Evolutionary conservation across 2,888 invertebrate genomes (phyloP), one percentile per base, ranked within the genome.

Genomic region (Leptopilina drosophilae): DNA sequence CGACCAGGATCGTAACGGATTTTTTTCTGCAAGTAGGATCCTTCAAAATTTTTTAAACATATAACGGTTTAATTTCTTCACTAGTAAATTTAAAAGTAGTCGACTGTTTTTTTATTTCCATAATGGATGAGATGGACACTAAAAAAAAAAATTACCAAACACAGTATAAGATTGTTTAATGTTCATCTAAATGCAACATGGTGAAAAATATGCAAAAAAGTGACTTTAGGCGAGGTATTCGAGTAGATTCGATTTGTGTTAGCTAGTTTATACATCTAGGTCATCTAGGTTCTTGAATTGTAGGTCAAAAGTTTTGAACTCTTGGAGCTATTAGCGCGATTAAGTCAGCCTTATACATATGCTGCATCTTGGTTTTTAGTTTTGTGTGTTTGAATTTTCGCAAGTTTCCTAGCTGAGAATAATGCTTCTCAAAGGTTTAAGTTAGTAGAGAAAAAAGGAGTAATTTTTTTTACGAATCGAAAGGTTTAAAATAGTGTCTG

Each of bases 241-340:
- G 14, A 12, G 11, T 20, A 49, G 20, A 14, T 14, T 14, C 26
- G 3, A 5, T 14, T 33, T 56, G 4, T n/a, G 11, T 14, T 14
- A 42, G 42, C 8, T 33, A 33, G 53, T 26, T 69, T 14, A 20
- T 56, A 56, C 33, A 73, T 73, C 56, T 59, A 73, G 73, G 73
- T 40, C 69, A 69, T 53, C 49, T 69, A 46, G 53, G 49, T 20
- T 53, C n/a, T 33, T 67, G 14, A 15, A 26, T 53, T 49, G 69
- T 69, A 20, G 69, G 53, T 26, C 69, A 46, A 53, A 69, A n/a
- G 53, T 69, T 69, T 69, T 73, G 56, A 73, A 40, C 40, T 73
- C 73, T 40, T n/a, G 8, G 12, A 26, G 56, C 53, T 53, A 73
- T 73, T 73, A n/a, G 3, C 73, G 3, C 73, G 33, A 20, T 9